Percentiles rank a stretch among this genome's conserved stretches.
These are phyloP conservation scores for Lonchura striata DNA, from an alignment of 2,113 vertebrate genomes.

Conservation along the genomic window DNA sequence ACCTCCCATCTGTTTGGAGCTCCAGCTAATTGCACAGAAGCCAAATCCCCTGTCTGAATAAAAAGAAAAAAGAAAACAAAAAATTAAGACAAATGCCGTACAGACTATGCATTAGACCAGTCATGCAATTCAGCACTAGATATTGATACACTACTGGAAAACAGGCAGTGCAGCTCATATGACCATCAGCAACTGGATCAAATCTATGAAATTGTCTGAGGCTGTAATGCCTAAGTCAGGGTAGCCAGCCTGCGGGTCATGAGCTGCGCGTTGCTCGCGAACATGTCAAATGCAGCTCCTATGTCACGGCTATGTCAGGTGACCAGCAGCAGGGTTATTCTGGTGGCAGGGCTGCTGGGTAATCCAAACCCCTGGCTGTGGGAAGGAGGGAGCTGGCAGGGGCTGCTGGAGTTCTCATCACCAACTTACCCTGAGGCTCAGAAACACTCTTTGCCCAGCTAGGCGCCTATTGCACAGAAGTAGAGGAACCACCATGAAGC, in stretches of 20 bases:
- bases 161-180: neutral
- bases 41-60: conserved; percentile 86
- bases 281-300: conserved; percentile 22
- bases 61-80: conserved; percentile 63
- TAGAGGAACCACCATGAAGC: accelerated
- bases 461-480: neutral
- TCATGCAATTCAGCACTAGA: conserved; percentile 18
- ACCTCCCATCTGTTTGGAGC: conserved; percentile 95
- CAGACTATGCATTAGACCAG: neutral
- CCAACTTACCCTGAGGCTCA: neutral
- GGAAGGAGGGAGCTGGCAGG: conserved; percentile 41
- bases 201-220: neutral
- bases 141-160: neutral
- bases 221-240: neutral
- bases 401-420: conserved; percentile 8
- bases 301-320: neutral
- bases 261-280: neutral
- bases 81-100: conserved; percentile 31
- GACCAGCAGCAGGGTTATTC: conserved; percentile 36
- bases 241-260: neutral
- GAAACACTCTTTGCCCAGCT: neutral
- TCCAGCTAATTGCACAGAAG: conserved; percentile 89
- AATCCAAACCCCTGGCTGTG: conserved; percentile 31
- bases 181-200: neutral
- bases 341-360: conserved; percentile 4